phyloP scores from a whole-genome alignment of 2,797 vertebrate species.

The Mareca penelope region DNA sequence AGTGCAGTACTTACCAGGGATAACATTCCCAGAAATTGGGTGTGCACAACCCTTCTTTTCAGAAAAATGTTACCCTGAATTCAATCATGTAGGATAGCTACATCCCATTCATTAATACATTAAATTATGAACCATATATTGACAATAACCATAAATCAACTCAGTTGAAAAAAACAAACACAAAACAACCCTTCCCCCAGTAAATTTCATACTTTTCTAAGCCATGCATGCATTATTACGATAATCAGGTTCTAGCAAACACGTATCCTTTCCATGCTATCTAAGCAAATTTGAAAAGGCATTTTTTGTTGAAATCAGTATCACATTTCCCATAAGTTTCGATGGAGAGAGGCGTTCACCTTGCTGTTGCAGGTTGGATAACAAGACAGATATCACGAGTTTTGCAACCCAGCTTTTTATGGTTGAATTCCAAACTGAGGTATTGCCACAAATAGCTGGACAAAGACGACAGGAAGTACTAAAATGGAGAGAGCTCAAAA shows the following conservation, averaged over 20 bases:
- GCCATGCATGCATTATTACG: background rate
- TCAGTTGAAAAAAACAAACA: background rate
- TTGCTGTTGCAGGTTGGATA: background rate
- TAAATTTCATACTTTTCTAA: background rate
- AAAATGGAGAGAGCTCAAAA: background rate
- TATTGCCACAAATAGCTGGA: background rate
- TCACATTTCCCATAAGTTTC: background rate
- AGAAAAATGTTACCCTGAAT: background rate
- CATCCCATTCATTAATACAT: background rate
- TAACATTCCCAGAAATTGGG: background rate
- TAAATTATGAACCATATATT: background rate
- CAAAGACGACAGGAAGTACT: background rate
- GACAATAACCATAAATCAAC: background rate
- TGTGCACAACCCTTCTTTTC: background rate
- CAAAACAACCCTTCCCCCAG: background rate
- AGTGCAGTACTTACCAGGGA: constrained; percentile 11
- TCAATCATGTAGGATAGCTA: background rate
- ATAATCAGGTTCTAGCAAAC: background rate
- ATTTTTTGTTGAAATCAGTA: background rate
- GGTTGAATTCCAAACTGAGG: background rate
- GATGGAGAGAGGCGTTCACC: background rate
- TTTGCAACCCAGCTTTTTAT: background rate
- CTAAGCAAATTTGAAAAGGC: fast-evolving
- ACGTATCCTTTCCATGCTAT: background rate
- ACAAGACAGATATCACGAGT: background rate